Percentiles rank a stretch among this genome's conserved stretches.
phyloP scores from a whole-genome alignment of 1,140 invertebrate genomes.

The Drosophila kanapiae region DNA sequence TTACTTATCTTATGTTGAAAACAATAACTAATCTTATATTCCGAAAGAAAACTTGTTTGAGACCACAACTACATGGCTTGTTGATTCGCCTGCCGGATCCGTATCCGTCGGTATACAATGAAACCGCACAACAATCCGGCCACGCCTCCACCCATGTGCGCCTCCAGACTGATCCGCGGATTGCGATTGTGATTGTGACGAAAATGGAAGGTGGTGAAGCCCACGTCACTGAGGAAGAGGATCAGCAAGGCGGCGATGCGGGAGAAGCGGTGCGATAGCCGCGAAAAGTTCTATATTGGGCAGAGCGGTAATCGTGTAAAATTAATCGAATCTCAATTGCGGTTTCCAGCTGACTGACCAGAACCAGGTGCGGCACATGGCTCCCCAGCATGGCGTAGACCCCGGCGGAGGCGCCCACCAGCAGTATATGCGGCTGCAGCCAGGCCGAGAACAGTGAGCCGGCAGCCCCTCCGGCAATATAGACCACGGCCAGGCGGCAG shows the following conservation, averaged over 20 bases:
- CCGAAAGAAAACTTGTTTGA: constrained; percentile 18
- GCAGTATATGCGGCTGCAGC: constrained; percentile 91
- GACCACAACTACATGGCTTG: constrained; percentile 9
- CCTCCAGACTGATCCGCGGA: constrained; percentile 90
- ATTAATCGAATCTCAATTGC: constrained; percentile 59
- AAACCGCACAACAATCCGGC: constrained; percentile 93
- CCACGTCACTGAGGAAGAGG: constrained; percentile 87
- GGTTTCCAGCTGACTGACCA: constrained; percentile 88
- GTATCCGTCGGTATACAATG: constrained; percentile 87
- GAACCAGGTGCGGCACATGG: constrained; percentile 94
- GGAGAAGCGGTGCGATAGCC: constrained; percentile 87
- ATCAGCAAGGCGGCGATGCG: constrained; percentile 87
- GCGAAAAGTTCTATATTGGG: constrained; percentile 87
- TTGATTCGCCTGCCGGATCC: constrained; percentile 4
- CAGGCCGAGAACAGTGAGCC: constrained; percentile 92
- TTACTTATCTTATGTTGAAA: too few relatives aligned
- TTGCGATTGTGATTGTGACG: constrained; percentile 85
- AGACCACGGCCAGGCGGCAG: constrained; percentile 90
- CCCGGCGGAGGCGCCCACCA: constrained; percentile 97
- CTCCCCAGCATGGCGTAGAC: constrained; percentile 96
- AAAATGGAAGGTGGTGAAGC: constrained; percentile 78
- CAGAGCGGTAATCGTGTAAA: constrained; percentile 42
- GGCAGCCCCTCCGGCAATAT: constrained; percentile 89
- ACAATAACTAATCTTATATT: too few relatives aligned
- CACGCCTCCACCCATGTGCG: constrained; percentile 91